Conservation (phyloP, 2,888 invertebrate species). For the Dicroscelio sp. region DNA sequence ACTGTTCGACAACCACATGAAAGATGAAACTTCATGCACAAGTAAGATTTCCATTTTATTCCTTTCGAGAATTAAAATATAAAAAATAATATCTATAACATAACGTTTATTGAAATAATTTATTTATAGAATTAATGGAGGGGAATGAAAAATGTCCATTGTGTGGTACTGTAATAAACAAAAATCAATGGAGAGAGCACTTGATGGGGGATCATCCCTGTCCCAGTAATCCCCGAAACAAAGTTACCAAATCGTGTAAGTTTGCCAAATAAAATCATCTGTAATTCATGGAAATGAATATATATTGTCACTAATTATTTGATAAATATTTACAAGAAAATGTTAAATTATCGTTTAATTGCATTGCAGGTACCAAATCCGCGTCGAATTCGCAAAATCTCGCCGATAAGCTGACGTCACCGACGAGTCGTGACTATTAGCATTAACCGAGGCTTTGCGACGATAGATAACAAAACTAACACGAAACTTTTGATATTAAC, state of each 20-base stretch:
- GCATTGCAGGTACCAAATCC: slow-evolving; percentile 89
- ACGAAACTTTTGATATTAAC: slow-evolving; percentile 54
- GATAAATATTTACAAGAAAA: too few relatives aligned
- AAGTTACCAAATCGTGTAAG: slow-evolving; percentile 89
- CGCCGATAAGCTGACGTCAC: slow-evolving; percentile 90
- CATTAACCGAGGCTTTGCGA: slow-evolving; percentile 70
- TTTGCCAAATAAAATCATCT: too few relatives aligned
- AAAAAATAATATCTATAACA: not conserved
- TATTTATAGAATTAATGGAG: slow-evolving; percentile 92
- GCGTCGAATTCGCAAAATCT: slow-evolving; percentile 90
- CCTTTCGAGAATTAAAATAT: slow-evolving; percentile 85
- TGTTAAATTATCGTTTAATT: not conserved
- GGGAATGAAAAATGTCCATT: slow-evolving; percentile 97
- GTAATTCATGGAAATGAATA: too few relatives aligned
- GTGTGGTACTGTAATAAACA: slow-evolving; percentile 96
- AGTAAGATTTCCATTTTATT: slow-evolving; percentile 59
- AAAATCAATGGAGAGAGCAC: slow-evolving; percentile 96
- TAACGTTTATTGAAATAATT: not conserved
- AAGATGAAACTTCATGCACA: slow-evolving; percentile 79
- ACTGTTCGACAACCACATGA: slow-evolving; percentile 93
- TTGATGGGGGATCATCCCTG: slow-evolving; percentile 93
- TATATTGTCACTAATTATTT: too few relatives aligned
- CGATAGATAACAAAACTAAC: slow-evolving; percentile 3
- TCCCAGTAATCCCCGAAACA: slow-evolving; percentile 90
- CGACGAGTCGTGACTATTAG: slow-evolving; percentile 90